Evolutionary conservation across 2,797 vertebrate genomes (phyloP).

Genomic region (Mormyrops attenuatus): DNA sequence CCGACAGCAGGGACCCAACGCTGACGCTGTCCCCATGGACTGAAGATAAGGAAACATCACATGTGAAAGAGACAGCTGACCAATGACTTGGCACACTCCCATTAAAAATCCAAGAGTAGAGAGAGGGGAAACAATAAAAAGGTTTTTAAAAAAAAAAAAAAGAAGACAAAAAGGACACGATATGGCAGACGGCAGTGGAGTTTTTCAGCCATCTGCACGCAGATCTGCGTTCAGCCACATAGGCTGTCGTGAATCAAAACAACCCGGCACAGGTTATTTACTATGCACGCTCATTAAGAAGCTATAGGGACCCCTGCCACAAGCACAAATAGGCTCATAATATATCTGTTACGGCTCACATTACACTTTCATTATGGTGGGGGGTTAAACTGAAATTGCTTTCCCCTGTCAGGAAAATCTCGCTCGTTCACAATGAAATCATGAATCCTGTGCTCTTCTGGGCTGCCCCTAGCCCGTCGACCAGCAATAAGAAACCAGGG

Average conservation of each 20-base stretch:
- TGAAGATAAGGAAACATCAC: neutral
- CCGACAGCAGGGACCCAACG: neutral
- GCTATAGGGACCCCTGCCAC: slow-evolving; percentile 30
- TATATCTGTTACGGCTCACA: neutral
- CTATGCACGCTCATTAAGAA: slow-evolving; percentile 42
- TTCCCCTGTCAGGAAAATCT: neutral
- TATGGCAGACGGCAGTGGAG: neutral
- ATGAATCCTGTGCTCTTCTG: neutral
- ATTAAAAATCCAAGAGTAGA: neutral
- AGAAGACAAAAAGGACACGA: neutral
- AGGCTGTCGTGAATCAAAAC: slow-evolving; percentile 40
- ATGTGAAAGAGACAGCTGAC: neutral
- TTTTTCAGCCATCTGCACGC: slow-evolving; percentile 24
- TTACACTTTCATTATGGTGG: slow-evolving; percentile 29
- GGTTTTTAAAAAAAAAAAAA: no score
- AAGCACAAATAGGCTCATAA: slow-evolving; percentile 18
- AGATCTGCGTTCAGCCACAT: slow-evolving; percentile 23
- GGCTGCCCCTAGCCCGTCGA: neutral
- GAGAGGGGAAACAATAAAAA: neutral
- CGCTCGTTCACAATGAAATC: neutral
- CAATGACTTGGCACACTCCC: neutral
- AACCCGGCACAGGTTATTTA: slow-evolving; percentile 36
- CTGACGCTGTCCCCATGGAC: neutral
- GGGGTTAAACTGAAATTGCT: slow-evolving; percentile 6
- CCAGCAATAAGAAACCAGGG: neutral